Conservation (phyloP, 1,140 invertebrate genomes). For the Papilio glaucus region DNA sequence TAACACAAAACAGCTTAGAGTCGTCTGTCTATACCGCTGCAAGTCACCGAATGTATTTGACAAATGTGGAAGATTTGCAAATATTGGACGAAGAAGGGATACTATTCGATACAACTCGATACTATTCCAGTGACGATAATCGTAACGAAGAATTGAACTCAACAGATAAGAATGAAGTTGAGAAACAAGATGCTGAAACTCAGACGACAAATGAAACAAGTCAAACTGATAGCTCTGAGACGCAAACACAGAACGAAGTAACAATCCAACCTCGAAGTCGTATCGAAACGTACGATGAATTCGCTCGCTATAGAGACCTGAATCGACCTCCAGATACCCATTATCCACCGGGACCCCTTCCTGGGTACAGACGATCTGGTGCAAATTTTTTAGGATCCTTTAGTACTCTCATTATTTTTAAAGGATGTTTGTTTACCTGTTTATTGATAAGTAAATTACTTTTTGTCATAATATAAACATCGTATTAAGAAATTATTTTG, state of each 20-base stretch:
- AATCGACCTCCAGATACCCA: constrained; percentile 49
- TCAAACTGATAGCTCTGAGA: not conserved
- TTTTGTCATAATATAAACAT: no score
- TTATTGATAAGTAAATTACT: not conserved
- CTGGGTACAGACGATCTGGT: constrained; percentile 8
- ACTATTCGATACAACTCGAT: not conserved
- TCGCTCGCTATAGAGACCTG: constrained; percentile 43
- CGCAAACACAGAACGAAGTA: constrained; percentile 16
- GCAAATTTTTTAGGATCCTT: not conserved
- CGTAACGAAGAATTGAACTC: not conserved
- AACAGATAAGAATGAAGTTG: not conserved
- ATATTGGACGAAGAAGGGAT: not conserved
- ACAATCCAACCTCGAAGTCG: constrained; percentile 37
- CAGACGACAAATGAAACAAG: not conserved
- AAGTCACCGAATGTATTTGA: not conserved
- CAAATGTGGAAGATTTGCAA: not conserved
- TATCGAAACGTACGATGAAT: constrained; percentile 49
- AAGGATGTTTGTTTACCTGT: not conserved
- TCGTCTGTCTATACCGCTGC: not conserved
- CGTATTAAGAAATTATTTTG: no score
- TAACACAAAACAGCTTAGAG: not conserved
- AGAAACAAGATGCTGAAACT: constrained; percentile 1
- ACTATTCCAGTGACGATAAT: constrained; percentile 12
- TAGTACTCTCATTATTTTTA: not conserved
- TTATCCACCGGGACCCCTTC: constrained; percentile 38